Percentiles rank a stretch among this genome's conserved stretches.
Conservation (phyloP, 2,888 invertebrate genomes). For the Blastobasis adustella region DNA sequence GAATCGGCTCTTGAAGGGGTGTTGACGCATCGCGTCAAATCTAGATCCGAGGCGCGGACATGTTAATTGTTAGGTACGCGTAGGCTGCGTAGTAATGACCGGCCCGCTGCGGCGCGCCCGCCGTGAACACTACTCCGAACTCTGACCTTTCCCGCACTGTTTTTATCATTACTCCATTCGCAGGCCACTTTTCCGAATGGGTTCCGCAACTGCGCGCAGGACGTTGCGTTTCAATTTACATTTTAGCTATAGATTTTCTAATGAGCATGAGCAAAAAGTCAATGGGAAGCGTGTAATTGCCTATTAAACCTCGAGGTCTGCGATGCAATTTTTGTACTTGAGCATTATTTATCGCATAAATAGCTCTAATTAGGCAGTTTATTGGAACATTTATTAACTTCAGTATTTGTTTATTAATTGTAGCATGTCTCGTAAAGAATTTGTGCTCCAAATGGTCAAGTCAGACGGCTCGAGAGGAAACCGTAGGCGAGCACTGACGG, state of each 20-base stretch:
- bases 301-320: too few species aligned
- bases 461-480: not conserved
- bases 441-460: too few species aligned
- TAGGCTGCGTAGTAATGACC: slow-evolving; percentile 5
- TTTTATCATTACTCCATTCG: not conserved
- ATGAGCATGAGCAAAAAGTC: not conserved
- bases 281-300: too few species aligned
- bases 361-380: not conserved
- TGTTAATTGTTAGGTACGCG: slow-evolving; percentile 55
- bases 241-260: slow-evolving; percentile 3
- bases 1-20: slow-evolving; percentile 57
- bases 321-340: not conserved
- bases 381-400: too few species aligned
- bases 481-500: not conserved
- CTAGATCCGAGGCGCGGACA: slow-evolving; percentile 55
- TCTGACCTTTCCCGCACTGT: slow-evolving; percentile 1
- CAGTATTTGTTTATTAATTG: too few species aligned
- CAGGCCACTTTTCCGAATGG: slow-evolving; percentile 1
- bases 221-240: slow-evolving; percentile 2
- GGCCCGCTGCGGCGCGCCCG: too few species aligned
- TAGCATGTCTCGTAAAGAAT: too few species aligned
- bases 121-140: not conserved
- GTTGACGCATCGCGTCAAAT: slow-evolving; percentile 57
- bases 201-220: not conserved
- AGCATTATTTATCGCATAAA: not conserved